Evolutionary conservation across 2,113 vertebrate genomes (phyloP).

Genomic region (Dromiciops gliroides): DNA sequence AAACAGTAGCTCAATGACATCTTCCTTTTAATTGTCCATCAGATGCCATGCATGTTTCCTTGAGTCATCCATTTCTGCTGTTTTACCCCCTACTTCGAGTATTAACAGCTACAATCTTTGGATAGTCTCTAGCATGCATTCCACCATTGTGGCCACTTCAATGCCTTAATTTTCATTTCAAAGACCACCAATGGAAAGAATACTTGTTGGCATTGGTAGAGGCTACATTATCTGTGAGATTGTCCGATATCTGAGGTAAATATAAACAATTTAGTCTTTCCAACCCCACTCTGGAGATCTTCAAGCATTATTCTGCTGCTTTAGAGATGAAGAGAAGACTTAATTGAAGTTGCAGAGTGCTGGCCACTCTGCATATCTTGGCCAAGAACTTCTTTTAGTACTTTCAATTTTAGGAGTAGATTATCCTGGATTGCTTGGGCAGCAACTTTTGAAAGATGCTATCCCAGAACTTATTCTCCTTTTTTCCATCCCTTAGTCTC

Average conservation of each 20-base stretch:
- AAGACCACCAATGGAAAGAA: not conserved
- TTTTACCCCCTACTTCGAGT: constrained; percentile 24
- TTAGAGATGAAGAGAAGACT: constrained; percentile 31
- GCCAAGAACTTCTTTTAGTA: constrained; percentile 36
- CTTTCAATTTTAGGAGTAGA: constrained; percentile 41
- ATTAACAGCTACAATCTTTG: constrained; percentile 52
- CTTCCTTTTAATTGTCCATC: constrained; percentile 11
- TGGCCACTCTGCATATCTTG: constrained; percentile 73
- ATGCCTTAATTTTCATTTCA: constrained; percentile 43
- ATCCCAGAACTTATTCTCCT: constrained; percentile 55
- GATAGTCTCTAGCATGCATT: constrained; percentile 4
- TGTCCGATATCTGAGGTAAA: constrained; percentile 44
- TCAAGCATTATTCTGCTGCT: constrained; percentile 46
- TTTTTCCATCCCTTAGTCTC: constrained; percentile 40
- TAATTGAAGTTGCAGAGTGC: constrained; percentile 64
- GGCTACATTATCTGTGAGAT: not conserved
- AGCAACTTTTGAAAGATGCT: constrained; percentile 50
- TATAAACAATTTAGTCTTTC: constrained; percentile 52
- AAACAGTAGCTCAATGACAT: constrained; percentile 20
- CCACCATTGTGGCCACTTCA: constrained; percentile 54
- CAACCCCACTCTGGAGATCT: constrained; percentile 25
- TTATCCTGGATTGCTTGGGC: constrained; percentile 37
- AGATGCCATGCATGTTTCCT: constrained; percentile 34
- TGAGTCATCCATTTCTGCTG: not conserved
- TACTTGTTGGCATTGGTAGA: not conserved